Conservation (phyloP, 2,888 invertebrate genomes). For the Ophion ellenae region DNA sequence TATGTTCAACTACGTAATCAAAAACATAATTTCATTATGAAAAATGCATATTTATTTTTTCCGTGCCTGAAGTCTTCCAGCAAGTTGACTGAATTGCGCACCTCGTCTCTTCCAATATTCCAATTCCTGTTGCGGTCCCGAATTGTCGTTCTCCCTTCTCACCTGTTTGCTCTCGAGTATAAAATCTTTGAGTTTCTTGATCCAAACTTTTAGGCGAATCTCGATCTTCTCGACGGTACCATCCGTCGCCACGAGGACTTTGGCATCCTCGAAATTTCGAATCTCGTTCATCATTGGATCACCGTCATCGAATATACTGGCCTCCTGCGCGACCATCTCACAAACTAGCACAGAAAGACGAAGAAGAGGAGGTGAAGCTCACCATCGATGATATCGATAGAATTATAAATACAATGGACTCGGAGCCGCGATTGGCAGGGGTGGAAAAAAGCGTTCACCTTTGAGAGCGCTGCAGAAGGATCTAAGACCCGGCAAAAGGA, state of each 20-base stretch:
- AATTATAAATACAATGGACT: constrained; percentile 27
- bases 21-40: background rate
- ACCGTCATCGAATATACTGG: constrained; percentile 91
- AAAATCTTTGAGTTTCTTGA: constrained; percentile 90
- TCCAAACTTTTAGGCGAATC: constrained; percentile 91
- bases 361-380: background rate
- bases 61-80: constrained; percentile 89
- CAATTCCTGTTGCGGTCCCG: constrained; percentile 97
- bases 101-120: constrained; percentile 98
- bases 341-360: constrained; percentile 86
- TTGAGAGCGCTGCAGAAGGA: constrained; percentile 96
- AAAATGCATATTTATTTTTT: constrained; percentile 14
- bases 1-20: background rate
- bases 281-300: constrained; percentile 87
- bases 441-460: constrained; percentile 84
- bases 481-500: constrained; percentile 91
- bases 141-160: constrained; percentile 95
- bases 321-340: constrained; percentile 92
- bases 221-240: constrained; percentile 88
- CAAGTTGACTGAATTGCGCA: constrained; percentile 95
- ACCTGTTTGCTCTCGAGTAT: constrained; percentile 96
- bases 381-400: constrained; percentile 25
- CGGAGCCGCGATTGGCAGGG: constrained; percentile 16
- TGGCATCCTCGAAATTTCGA: constrained; percentile 88
- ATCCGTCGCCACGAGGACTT: constrained; percentile 87